Conservation (phyloP, 1,140 invertebrate species). For the Papilio polyxenes region DNA sequence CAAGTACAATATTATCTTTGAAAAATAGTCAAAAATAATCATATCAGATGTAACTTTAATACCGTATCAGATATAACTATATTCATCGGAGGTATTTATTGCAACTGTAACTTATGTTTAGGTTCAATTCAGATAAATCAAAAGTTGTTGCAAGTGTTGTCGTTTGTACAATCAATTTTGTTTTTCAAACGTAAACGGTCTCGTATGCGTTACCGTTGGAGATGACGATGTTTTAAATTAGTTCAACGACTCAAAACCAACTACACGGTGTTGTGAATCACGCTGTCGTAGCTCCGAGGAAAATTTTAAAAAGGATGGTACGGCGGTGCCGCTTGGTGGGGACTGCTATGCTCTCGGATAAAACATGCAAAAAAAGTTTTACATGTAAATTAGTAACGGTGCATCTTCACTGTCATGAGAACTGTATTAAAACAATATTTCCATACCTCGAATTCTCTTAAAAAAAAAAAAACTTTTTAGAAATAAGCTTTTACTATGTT, state of each 20-base stretch:
- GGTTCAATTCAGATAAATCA: neutral
- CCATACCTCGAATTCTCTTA: no score
- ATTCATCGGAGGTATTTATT: no score
- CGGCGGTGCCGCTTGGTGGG: no score
- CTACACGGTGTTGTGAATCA: neutral
- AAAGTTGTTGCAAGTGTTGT: neutral
- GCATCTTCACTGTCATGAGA: no score
- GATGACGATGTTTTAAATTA: neutral
- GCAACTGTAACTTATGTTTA: no score
- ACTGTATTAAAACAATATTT: neutral
- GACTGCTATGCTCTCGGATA: no score
- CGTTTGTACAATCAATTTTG: neutral
- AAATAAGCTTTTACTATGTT: no score
- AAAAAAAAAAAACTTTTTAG: no score
- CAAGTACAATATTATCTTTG: no score
- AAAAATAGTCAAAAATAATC: no score
- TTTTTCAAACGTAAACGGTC: neutral
- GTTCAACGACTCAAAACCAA: conserved; percentile 1
- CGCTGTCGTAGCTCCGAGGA: neutral
- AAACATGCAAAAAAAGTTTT: neutral
- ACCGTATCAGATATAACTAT: no score
- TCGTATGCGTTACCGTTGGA: neutral
- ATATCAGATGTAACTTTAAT: no score
- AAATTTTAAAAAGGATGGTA: neutral
- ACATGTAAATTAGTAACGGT: neutral